Percentiles rank a stretch among this genome's conserved stretches.
Evolutionary conservation across 2,797 vertebrate genomes (phyloP).

Genomic region (Hippopotamyrus pictus): DNA sequence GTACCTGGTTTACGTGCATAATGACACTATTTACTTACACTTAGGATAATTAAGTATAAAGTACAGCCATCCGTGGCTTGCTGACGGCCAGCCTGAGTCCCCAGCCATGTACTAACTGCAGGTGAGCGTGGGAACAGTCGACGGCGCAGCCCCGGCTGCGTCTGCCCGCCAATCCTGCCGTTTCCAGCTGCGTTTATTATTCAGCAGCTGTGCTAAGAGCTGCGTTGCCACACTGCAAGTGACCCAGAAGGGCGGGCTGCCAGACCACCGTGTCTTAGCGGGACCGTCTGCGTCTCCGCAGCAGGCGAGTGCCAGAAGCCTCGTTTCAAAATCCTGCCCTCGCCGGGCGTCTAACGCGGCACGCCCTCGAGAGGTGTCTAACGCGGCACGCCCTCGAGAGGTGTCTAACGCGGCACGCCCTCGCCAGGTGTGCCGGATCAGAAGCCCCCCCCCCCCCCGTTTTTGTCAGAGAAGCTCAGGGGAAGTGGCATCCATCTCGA

Average conservation of each 20-base stretch:
- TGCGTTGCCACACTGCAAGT: background rate
- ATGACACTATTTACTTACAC: background rate
- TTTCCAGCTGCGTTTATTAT: conserved; percentile 14
- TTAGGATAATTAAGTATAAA: background rate
- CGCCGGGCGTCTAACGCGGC: background rate
- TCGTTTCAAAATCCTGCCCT: background rate
- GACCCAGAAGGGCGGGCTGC: background rate
- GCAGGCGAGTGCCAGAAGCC: background rate
- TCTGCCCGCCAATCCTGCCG: background rate
- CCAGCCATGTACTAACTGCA: background rate
- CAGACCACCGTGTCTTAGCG: background rate
- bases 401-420: background rate
- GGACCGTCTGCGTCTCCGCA: background rate
- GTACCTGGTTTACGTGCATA: background rate
- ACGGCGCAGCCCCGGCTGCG: background rate
- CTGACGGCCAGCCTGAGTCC: background rate
- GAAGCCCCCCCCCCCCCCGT: background rate
- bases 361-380: background rate
- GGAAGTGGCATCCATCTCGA: background rate
- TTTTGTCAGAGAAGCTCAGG: background rate
- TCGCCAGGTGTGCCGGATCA: background rate
- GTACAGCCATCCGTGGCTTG: background rate
- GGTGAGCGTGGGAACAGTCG: background rate
- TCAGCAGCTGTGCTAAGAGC: background rate
- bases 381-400: background rate